These are phyloP conservation scores for Caenorhabditis sp. DNA, from an alignment of 2,888 invertebrate genomes.

Conservation along the genomic window DNA sequence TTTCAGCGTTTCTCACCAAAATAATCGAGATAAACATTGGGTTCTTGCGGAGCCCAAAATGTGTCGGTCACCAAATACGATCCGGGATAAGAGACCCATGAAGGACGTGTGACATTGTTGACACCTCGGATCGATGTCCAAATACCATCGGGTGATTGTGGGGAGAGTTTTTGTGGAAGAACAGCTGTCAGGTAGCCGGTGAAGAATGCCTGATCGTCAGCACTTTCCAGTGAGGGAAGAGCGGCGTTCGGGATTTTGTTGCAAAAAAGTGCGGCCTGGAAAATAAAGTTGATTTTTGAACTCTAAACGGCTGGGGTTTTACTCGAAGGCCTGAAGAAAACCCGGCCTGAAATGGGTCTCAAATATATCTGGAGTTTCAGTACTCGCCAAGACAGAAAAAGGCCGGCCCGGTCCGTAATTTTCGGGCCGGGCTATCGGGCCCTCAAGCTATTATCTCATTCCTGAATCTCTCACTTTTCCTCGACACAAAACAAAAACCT, in stretches of 20 bases:
- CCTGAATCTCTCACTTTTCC: no score
- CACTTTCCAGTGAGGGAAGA: conserved; percentile 15
- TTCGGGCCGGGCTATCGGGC: no score
- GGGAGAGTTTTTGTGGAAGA: conserved; percentile 2
- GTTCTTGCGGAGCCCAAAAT: conserved; percentile 50
- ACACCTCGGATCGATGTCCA: conserved; percentile 49
- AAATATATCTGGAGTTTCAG: no score
- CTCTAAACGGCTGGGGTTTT: background rate
- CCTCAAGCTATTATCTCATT: no score
- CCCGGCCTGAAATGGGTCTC: no score
- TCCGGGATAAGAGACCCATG: conserved; percentile 51
- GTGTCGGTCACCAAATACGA: conserved; percentile 35
- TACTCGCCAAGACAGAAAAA: no score
- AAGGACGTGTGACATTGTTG: conserved; percentile 39
- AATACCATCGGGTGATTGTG: conserved; percentile 21
- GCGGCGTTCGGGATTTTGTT: conserved; percentile 20
- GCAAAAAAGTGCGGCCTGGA: conserved; percentile 29
- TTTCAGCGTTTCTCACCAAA: no score
- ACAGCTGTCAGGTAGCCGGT: conserved; percentile 38
- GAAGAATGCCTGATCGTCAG: conserved; percentile 40
- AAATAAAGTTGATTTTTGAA: background rate
- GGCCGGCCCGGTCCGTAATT: no score
- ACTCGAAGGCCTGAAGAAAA: background rate
- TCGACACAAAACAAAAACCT: no score
- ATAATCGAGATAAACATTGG: conserved; percentile 50